phyloP scores from a whole-genome alignment of 2,113 vertebrate species.

The Harpagus bidentatus region DNA sequence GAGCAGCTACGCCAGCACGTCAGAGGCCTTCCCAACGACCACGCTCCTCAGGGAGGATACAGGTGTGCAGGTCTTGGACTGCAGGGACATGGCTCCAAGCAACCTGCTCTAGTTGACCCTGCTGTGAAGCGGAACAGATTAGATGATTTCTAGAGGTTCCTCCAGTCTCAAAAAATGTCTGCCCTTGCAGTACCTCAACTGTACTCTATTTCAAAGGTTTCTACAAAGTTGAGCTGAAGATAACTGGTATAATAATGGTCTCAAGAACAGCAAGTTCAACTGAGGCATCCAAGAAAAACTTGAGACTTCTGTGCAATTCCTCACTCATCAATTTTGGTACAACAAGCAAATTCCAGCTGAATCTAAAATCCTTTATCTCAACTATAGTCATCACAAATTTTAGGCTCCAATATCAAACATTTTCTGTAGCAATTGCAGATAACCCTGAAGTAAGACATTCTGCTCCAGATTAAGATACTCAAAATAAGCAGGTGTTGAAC shows the following conservation, averaged over 20 bases:
- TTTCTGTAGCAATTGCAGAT: neutral
- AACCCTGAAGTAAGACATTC: neutral
- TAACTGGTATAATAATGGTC: neutral
- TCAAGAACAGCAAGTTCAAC: neutral
- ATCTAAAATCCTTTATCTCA: neutral
- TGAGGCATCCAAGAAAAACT: neutral
- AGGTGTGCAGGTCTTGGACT: neutral
- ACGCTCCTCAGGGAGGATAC: accelerated
- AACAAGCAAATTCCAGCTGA: neutral
- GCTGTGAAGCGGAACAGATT: neutral
- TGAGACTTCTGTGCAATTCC: neutral
- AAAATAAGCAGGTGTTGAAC: neutral
- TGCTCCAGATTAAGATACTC: neutral
- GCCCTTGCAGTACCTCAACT: neutral
- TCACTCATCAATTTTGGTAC: neutral
- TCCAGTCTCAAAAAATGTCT: neutral
- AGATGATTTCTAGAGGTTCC: neutral
- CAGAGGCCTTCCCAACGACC: neutral
- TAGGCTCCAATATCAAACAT: neutral
- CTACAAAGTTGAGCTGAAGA: neutral
- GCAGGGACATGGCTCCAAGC: neutral
- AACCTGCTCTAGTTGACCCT: neutral
- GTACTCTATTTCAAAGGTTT: neutral
- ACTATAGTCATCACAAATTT: neutral
- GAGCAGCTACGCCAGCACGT: neutral